Base-by-base conservation (phyloP, 53 echinoderm and acorn worm genomes). In the Apostichopus leukothele region DNA sequence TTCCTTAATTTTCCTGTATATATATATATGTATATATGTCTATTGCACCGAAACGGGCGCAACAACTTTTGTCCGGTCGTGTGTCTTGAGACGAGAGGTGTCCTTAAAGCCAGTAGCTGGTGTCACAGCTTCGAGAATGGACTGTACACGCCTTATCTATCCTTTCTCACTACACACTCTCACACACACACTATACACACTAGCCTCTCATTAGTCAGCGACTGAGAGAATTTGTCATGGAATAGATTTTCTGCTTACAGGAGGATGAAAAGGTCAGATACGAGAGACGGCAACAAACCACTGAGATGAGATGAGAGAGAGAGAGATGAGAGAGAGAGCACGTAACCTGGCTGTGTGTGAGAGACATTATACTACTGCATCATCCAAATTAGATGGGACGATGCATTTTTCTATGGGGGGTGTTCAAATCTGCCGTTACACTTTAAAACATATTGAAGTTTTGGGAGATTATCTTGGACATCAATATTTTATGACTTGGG, bases 221-320 rank as follows among this genome's bases (percentile, higher is more conserved):
- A 13, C 5, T n/a, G 55, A 81, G 54, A 81, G 59, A 59, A 81
- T 57, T 57, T 81, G 54, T 81, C 54, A 59, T 59, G 59, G n/a
- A 81, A 59, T 81, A 59, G 81, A 81, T 81, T 19, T 71, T 81
- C 18, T 13, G 54, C 18, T 1, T 22, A 5, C 19, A 81, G 22
- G 81, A 81, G 81, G 81, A 81, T 81, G 81, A 54, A 57, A 81
- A 81, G 81, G 81, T 81, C 81, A 81, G 81, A 19, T 54, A 77
- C 50, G 59, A 59, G 81, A 81, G 59, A 81, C 81, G 22, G 81
- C 55, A 54, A 59, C 81, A 81, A 81, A 54, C 19, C 81, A 59
- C 21, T 54, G 55, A 81, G 59, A 81, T 21, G 81, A 81, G n/a
- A 55, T 23, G 6, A 54, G 13, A 81, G 1, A 81, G 81, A 81